Conservation (phyloP, 1,140 invertebrate species). For the Eumaeus atala region DNA sequence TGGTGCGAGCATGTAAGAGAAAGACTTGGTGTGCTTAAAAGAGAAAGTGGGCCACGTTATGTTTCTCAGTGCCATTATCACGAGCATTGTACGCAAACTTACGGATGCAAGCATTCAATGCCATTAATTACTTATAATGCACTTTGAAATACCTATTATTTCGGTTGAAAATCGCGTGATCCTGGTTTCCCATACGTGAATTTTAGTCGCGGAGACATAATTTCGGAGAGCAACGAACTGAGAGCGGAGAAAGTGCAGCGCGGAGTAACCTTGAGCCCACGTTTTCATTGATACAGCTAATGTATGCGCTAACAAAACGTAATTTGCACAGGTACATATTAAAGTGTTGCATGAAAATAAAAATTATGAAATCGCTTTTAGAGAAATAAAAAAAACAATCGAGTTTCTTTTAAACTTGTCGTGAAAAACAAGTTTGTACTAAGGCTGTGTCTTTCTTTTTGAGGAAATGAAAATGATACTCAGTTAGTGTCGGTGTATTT, state of each 20-base stretch:
- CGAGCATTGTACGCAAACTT: slow-evolving; percentile 68
- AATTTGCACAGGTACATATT: slow-evolving; percentile 33
- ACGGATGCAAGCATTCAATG: slow-evolving; percentile 40
- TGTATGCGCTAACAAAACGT: slow-evolving; percentile 44
- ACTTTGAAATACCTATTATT: slow-evolving; percentile 34
- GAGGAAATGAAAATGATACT: too few relatives aligned
- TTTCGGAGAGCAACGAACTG: slow-evolving; percentile 69
- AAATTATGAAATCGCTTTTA: too few relatives aligned
- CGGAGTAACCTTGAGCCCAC: slow-evolving; percentile 64
- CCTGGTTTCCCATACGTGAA: slow-evolving; percentile 23
- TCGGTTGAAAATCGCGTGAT: slow-evolving; percentile 22
- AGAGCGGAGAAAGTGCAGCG: slow-evolving; percentile 60
- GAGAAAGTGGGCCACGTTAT: slow-evolving; percentile 72
- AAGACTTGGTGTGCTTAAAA: slow-evolving; percentile 66
- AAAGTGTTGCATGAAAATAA: too few relatives aligned
- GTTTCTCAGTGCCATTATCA: slow-evolving; percentile 69
- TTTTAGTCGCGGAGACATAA: slow-evolving; percentile 55
- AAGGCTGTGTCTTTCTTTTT: too few relatives aligned
- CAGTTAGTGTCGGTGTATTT: too few relatives aligned
- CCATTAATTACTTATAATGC: slow-evolving; percentile 27
- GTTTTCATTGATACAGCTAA: slow-evolving; percentile 47
- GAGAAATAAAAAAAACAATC: too few relatives aligned
- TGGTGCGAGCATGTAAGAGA: slow-evolving; percentile 37
- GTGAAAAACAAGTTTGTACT: too few relatives aligned
- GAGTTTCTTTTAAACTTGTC: too few relatives aligned